Evolutionary conservation across 2,888 invertebrate species (phyloP).

Genomic region (Anthrax anthrax): DNA sequence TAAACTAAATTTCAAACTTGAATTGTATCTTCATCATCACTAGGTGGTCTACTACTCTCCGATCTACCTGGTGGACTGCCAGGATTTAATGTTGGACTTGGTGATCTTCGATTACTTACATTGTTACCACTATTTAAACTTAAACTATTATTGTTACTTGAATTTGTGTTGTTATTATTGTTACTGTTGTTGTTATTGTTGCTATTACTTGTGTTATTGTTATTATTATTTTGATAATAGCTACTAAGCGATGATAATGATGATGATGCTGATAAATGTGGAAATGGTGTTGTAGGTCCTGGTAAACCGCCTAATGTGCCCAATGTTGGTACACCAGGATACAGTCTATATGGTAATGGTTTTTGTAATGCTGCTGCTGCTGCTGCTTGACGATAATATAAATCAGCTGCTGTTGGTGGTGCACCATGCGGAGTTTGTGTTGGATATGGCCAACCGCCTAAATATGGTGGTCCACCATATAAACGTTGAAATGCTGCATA

Average conservation of each 20-base stretch:
- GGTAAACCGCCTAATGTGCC: slow-evolving; percentile 26
- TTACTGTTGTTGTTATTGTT: slow-evolving; percentile 14
- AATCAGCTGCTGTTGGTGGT: slow-evolving; percentile 55
- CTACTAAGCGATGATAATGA: slow-evolving; percentile 42
- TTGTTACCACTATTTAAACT: slow-evolving; percentile 11
- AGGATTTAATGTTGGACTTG: slow-evolving; percentile 34
- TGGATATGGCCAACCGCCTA: slow-evolving; percentile 44
- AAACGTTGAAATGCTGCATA: slow-evolving; percentile 96
- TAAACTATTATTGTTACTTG: slow-evolving; percentile 9
- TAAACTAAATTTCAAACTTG: slow-evolving; percentile 29
- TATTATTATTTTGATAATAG: slow-evolving; percentile 34
- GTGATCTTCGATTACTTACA: slow-evolving; percentile 16
- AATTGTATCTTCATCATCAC: slow-evolving; percentile 33
- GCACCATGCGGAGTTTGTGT: slow-evolving; percentile 46
- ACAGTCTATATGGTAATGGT: slow-evolving; percentile 59
- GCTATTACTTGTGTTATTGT: slow-evolving; percentile 9
- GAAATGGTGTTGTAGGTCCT: slow-evolving; percentile 31
- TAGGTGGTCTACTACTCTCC: slow-evolving; percentile 31
- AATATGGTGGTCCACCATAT: slow-evolving; percentile 62
- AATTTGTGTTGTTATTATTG: slow-evolving; percentile 9
- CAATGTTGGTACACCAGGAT: slow-evolving; percentile 33
- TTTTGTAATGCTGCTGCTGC: slow-evolving; percentile 71
- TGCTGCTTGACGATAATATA: slow-evolving; percentile 71
- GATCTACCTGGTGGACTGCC: slow-evolving; percentile 35
- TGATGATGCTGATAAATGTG: slow-evolving; percentile 46